These are phyloP conservation scores for Drosophila meridionalis DNA, from an alignment of 2,888 invertebrate species.

Conservation along the genomic window DNA sequence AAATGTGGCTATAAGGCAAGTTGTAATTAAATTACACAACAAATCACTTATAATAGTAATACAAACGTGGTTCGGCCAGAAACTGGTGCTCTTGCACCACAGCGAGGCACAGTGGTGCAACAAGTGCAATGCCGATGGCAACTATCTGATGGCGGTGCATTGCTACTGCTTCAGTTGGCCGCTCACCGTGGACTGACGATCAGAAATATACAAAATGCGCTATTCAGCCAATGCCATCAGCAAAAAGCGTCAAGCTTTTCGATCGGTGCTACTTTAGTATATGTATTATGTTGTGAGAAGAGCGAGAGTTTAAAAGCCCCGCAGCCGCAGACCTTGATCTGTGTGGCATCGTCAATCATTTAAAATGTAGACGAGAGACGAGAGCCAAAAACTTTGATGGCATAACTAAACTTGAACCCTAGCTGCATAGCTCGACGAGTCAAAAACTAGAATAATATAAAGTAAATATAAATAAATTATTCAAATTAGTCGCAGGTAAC, in stretches of 20 bases:
- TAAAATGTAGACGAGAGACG: background rate
- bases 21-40: background rate
- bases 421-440: background rate
- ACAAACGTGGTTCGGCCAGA: slow-evolving; percentile 54
- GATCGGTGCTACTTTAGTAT: slow-evolving; percentile 13
- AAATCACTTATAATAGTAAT: background rate
- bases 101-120: slow-evolving; percentile 15
- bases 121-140: slow-evolving; percentile 16
- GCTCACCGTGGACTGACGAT: slow-evolving; percentile 31
- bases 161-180: slow-evolving; percentile 47
- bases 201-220: slow-evolving; percentile 10
- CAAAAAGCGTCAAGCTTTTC: slow-evolving; percentile 32
- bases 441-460: background rate
- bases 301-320: slow-evolving; percentile 47
- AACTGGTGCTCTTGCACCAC: slow-evolving; percentile 36
- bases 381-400: background rate
- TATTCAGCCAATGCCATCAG: slow-evolving; percentile 12
- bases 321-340: slow-evolving; percentile 50
- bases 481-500: background rate
- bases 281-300: slow-evolving; percentile 25
- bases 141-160: slow-evolving; percentile 31
- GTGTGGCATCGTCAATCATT: slow-evolving; percentile 2
- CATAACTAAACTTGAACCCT: background rate
- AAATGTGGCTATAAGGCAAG: slow-evolving; percentile 37
- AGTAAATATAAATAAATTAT: background rate